Base-by-base conservation (phyloP, 2,113 vertebrate species). In the Otis tarda region DNA sequence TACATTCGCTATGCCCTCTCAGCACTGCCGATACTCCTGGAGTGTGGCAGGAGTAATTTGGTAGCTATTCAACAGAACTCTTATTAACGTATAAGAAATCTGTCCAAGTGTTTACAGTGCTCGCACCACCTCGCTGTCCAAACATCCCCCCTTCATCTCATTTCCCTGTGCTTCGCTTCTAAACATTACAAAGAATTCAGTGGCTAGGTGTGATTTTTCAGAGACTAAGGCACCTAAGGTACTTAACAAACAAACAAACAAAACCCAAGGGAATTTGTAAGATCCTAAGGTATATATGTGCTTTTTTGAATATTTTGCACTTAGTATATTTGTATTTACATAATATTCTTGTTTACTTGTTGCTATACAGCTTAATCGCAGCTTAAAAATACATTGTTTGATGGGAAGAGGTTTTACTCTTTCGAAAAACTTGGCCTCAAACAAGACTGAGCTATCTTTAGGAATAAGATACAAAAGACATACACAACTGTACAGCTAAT, bases 1-100 rank as follows among this genome's bases (percentile, higher is more conserved):
- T 14, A 22, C 25, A 1, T 23, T 61, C 3, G 0, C 73, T 43
- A 7, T 1, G 2, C 53, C 64, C 53, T 82, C 0, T 0, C 75
- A 24, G 70, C 8, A 30, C 39, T 60, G 74, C 67, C 1, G 3
- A 31, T 53, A 49, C 16, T 23, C 49, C 39, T 31, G 45, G 1
- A 11, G 11, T n/a, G 39, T 8, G 35, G 18, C 27, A 73, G 53
- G 6, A 76, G 14, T 13, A 33, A 76, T 45, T 28, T 53, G 65
- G 55, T 33, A 47, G 43, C 35, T 50, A 23, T 41, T 78, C 55
- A 75, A 21, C 16, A 77, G 22, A 83, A 43, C n/a, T 28, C 78
- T 64, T n/a, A 50, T 39, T 74, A n/a, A 59, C 1, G 0, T 45
- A 1, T 9, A 41, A 74, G 18, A 39, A 71, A 59, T 30, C 47